Conservation (phyloP, 2,113 vertebrate genomes). For the Neomonachus schauinslandi region DNA sequence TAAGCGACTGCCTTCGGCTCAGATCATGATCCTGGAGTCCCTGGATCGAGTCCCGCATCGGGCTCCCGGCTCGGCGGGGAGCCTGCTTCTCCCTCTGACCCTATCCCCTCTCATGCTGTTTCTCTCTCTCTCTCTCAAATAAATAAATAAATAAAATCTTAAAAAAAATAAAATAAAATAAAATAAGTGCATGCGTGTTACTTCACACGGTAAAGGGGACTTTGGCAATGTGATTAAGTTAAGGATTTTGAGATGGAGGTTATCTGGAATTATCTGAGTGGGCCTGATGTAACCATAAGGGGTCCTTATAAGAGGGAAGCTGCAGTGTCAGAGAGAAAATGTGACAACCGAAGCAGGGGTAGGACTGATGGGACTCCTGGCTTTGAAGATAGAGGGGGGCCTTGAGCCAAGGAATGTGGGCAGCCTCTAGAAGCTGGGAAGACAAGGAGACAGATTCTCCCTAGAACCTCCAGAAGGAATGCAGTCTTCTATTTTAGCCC, state of each 20-base stretch:
- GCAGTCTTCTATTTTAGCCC: background rate
- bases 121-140: too few relatives aligned
- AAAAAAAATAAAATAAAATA: too few relatives aligned
- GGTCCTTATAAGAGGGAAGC: background rate
- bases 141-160: too few relatives aligned
- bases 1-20: too few relatives aligned
- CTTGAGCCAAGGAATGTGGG: background rate
- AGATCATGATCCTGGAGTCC: too few relatives aligned
- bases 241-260: background rate
- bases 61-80: too few relatives aligned
- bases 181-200: too few relatives aligned
- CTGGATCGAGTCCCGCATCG: too few relatives aligned
- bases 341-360: background rate
- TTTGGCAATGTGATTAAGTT: background rate
- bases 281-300: background rate
- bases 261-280: background rate
- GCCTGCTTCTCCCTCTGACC: too few relatives aligned
- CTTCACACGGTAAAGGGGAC: background rate
- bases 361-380: background rate
- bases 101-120: too few relatives aligned
- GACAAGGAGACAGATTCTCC: background rate
- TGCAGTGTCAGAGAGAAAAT: background rate
- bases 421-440: background rate
- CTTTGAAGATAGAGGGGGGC: background rate
- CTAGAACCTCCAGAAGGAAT: background rate